Percentiles rank a stretch among this genome's conserved stretches.
Evolutionary conservation across 2,888 invertebrate species (phyloP).

Genomic region (Kryphioiulus occultus): DNA sequence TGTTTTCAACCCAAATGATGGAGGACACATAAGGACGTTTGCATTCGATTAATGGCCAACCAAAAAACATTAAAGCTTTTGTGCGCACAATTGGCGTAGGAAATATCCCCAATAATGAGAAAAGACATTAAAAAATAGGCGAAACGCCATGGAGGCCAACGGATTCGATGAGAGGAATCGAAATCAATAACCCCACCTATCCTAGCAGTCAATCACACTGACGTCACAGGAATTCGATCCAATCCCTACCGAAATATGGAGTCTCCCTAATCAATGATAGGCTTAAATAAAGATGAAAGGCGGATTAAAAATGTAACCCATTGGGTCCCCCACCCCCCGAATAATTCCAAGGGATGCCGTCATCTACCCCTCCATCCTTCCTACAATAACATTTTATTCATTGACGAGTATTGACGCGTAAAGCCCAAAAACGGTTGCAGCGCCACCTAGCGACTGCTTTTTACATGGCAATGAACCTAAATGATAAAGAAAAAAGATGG

Average conservation of each 20-base stretch:
- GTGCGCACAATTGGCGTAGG: conserved; percentile 23
- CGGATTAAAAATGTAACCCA: conserved; percentile 38
- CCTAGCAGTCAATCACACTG: conserved; percentile 22
- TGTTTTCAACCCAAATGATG: conserved; percentile 40
- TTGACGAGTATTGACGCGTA: conserved; percentile 32
- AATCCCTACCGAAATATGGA: conserved; percentile 18
- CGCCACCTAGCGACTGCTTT: neutral
- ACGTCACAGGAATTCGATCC: conserved; percentile 32
- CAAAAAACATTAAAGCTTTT: conserved; percentile 30
- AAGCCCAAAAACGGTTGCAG: neutral
- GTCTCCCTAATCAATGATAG: conserved; percentile 37
- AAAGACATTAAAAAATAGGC: conserved; percentile 29
- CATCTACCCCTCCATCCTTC: neutral
- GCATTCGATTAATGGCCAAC: conserved; percentile 36
- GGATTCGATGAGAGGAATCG: conserved; percentile 37
- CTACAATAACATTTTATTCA: conserved; percentile 39
- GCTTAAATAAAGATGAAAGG: conserved; percentile 31
- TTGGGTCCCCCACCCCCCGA: neutral
- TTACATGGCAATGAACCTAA: conserved; percentile 17
- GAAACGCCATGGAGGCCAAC: neutral
- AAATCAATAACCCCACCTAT: conserved; percentile 48
- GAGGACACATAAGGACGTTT: conserved; percentile 29
- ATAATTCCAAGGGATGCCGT: neutral
- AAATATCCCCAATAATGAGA: conserved; percentile 15
- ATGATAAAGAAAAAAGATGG: conserved; percentile 21